phyloP scores from a whole-genome alignment of 2,113 vertebrate genomes.

The Ceratotherium simum region DNA sequence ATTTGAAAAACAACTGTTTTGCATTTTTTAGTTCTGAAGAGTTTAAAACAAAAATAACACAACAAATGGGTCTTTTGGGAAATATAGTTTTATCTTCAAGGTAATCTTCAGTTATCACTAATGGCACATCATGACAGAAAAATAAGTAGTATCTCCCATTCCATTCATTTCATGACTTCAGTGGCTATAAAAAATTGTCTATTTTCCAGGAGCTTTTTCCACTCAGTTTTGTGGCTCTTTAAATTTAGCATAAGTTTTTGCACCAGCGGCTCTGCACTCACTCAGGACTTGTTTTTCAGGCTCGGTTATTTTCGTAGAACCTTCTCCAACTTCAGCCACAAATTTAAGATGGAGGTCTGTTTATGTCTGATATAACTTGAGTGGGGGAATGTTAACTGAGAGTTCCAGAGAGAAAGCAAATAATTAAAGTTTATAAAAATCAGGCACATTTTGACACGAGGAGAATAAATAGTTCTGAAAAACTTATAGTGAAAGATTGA shows the following conservation, averaged over 20 bases:
- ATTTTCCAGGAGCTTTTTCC: not conserved
- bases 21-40: not conserved
- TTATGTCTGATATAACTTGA: not conserved
- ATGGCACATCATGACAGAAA: not conserved
- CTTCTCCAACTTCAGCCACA: not conserved
- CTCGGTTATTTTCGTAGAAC: not conserved
- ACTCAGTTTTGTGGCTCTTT: not conserved
- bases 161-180: not conserved
- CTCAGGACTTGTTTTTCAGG: not conserved
- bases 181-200: not conserved
- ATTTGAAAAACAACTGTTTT: not conserved
- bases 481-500: not conserved
- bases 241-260: not conserved
- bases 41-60: not conserved
- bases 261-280: not conserved
- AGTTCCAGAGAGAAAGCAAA: not conserved
- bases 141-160: not conserved
- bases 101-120: not conserved
- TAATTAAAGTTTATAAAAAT: not conserved
- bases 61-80: not conserved
- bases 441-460: not conserved
- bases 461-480: not conserved
- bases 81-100: constrained; percentile 9
- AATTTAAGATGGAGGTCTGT: not conserved
- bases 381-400: not conserved